phyloP scores from a whole-genome alignment of 1,140 invertebrate genomes.

The Diorhabda elongata region DNA sequence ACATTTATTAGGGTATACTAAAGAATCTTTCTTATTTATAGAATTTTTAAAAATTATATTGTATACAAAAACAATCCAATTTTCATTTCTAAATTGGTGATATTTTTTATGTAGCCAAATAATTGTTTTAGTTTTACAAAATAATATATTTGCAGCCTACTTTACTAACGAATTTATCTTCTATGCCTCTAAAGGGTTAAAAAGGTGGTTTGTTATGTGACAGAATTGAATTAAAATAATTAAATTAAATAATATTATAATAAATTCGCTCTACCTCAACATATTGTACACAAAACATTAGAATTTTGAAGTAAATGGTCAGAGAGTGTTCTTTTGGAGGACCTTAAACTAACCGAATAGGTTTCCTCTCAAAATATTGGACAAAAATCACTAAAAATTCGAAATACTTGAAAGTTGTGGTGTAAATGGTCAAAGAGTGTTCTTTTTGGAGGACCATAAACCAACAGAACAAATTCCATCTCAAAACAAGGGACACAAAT shows the following conservation, averaged over 20 bases:
- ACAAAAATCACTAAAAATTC: no score
- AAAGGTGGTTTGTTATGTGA: background rate
- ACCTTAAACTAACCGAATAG: no score
- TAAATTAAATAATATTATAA: background rate
- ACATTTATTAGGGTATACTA: constrained; percentile 39
- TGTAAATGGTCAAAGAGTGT: no score
- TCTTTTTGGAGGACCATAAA: no score
- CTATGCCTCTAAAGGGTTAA: background rate
- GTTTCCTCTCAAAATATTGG: no score
- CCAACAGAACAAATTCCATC: no score
- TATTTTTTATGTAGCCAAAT: constrained; percentile 6
- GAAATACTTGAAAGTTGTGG: no score
- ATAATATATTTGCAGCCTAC: constrained; percentile 4
- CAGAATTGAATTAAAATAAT: constrained; percentile 1
- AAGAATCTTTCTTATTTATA: constrained; percentile 25
- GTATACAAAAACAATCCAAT: constrained; percentile 12
- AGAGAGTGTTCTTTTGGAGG: no score
- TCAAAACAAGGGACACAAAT: no score
- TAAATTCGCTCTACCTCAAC: background rate
- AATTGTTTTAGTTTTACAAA: background rate
- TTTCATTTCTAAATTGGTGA: constrained; percentile 14
- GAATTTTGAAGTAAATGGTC: background rate
- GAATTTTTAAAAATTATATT: constrained; percentile 13
- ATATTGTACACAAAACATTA: background rate
- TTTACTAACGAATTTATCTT: background rate